Evolutionary conservation across 2,888 invertebrate species (phyloP), one percentile per base, ranked within the genome.

Genomic region (Elysia crispata): DNA sequence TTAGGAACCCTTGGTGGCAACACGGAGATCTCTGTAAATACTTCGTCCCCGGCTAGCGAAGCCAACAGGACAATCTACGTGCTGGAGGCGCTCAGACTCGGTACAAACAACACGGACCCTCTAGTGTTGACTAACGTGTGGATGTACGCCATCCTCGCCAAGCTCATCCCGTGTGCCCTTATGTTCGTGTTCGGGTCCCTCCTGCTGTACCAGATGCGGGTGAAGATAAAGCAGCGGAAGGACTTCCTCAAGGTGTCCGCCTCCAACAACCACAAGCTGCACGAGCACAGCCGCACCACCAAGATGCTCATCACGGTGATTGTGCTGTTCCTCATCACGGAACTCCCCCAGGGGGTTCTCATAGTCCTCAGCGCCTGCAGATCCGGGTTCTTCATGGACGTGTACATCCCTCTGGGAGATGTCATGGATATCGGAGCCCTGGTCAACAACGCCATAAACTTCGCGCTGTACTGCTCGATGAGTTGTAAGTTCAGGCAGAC

Each of bases 381-480:
- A 15, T 84, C 96, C 18, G 94, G 95, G 90, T 96, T 97, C 92
- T 92, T 92, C 84, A 87, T 89, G n/a, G 86, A 87, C 20, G 91
- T 93, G 57, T 98, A 98, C 92, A 85, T 89, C 66, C 92, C 91
- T 5, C 87, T 93, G 20, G 93, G 93, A 8, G 97, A 97, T 90
- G 91, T 97, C 77, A 96, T 98, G 96, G 98, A 98, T 92, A 95
- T 97, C 81, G 92, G 97, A 87, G 97, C 98, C 0, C 94, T 98
- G 78, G 93, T 97, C 86, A 98, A 98, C 92, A 97, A 97, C 8
- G 96, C 97, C 0, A 96, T 98, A 79, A 98, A 97, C 92, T 98
- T 98, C 90, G 95, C 97, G 82, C 93, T 98, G 33, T 98, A 98
- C 91, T 98, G 97, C 89, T 94, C 96, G 79, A 98, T 98, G 98